Conservation (phyloP, 1,140 invertebrate genomes). For the Philaenus spumarius region DNA sequence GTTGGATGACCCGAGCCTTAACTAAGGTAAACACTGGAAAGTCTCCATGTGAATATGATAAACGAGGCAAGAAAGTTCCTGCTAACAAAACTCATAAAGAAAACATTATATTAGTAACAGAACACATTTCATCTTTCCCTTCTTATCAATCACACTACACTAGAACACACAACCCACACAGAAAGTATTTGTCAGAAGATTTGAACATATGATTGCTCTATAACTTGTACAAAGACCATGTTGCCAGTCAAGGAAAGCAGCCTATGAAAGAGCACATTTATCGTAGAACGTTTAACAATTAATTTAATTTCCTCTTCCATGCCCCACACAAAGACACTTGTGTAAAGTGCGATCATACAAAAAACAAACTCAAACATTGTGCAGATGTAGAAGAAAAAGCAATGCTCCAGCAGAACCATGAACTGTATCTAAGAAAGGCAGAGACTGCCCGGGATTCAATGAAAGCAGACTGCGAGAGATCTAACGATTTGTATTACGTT, state of each 20-base stretch:
- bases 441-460: slow-evolving; percentile 19
- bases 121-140: slow-evolving; percentile 14
- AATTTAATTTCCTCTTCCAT: slow-evolving; percentile 44
- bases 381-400: slow-evolving; percentile 18
- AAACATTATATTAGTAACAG: slow-evolving; percentile 4
- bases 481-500: slow-evolving; percentile 21
- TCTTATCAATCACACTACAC: slow-evolving; percentile 27
- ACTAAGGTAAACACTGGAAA: slow-evolving; percentile 2
- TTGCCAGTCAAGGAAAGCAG: slow-evolving; percentile 34
- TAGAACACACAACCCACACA: slow-evolving; percentile 40
- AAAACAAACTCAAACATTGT: slow-evolving; percentile 16
- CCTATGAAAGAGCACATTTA: slow-evolving; percentile 44
- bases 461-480: slow-evolving; percentile 17
- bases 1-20: slow-evolving; percentile 1
- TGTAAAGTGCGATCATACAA: slow-evolving; percentile 25
- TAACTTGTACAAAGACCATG: slow-evolving; percentile 40
- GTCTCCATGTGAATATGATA: background rate
- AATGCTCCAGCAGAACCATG: slow-evolving; percentile 19
- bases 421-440: slow-evolving; percentile 26
- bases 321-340: slow-evolving; percentile 36
- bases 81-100: slow-evolving; percentile 13
- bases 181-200: slow-evolving; percentile 41
- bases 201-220: slow-evolving; percentile 45
- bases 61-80: slow-evolving; percentile 10
- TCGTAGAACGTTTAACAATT: slow-evolving; percentile 42